Base-by-base conservation (phyloP, 1,140 invertebrate species). In the Hylyphantes graminicola region DNA sequence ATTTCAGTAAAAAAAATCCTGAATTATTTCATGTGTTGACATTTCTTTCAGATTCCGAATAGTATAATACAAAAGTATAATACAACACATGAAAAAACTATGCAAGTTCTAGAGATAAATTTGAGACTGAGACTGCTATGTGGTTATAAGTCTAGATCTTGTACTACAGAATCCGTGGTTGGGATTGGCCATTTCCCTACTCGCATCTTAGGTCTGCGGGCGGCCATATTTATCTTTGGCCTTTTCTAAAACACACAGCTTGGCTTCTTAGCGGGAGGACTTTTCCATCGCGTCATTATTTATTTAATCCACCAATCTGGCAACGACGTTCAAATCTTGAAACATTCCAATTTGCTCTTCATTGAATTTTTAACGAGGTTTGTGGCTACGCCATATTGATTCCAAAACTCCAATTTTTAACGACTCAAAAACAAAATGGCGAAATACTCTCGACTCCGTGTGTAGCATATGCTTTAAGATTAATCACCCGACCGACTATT, bases 361-460 rank as follows among this genome's bases (percentile, higher is more conserved):
- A 81, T 81, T 81, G 79, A 81, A 81, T 81, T 81, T 81, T 81
- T 81, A 80, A 81, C 79, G 57, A 81, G 77, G 50, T 48, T 55
- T 64, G 57, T 19, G 53, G 75, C 67, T 35, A 63, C 53, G 13
- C 35, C 12, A 63, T 81, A 81, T 81, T 81, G 68, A 81, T 81
- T 81, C 68, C 35, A 7, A 59, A 48, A 64, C 13, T 21, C 7
- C 10, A 19, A 73, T 61, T 17, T 15, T 13, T 13, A 70, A 35
- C 48, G 50, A 57, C 5, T 11, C 12, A 63, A 53, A 63, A 81
- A 63, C 63, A 81, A 68, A 76, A 19, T 55, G 54, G 17, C 17
- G 63, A 81, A 81, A 81, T 63, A 81, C 50, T 55, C 65, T 21
- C 68, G 48, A 19, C 50, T 48, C 73, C 13, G 63, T 51, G 19